Evolutionary conservation across 2,888 invertebrate genomes (phyloP), one percentile per base, ranked within the genome.

Genomic region (Leuctra nigra): DNA sequence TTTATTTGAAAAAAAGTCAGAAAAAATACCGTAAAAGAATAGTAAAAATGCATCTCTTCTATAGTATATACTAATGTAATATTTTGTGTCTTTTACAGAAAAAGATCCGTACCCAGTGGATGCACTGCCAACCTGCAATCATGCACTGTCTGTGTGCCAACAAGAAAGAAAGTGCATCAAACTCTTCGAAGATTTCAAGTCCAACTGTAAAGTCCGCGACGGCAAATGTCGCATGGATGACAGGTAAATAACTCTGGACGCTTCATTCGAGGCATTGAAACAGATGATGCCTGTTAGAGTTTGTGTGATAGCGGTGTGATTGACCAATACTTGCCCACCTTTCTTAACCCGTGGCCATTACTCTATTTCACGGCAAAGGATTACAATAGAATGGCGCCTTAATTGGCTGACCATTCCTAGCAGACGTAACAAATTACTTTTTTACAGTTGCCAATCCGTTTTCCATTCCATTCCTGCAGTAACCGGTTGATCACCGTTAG

Each of bases 41-140:
- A n/a, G n/a, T n/a, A n/a, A n/a, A n/a, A n/a, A n/a, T n/a, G n/a
- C n/a, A n/a, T n/a, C n/a, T n/a, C n/a, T n/a, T n/a, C n/a, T n/a
- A n/a, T n/a, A n/a, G n/a, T n/a, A n/a, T n/a, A n/a, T n/a, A n/a
- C n/a, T n/a, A n/a, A n/a, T n/a, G n/a, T n/a, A n/a, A n/a, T n/a
- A n/a, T n/a, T n/a, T n/a, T n/a, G n/a, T n/a, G n/a, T n/a, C n/a
- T 29, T 60, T 78, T 77, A 20, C 80, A 88, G 92, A 91, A 69
- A 90, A 88, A 77, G 91, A 92, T 77, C 89, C 88, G 59, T 90
- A 90, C 74, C 87, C 89, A 36, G 86, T 91, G 66, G 91, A 92
- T 73, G 88, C 91, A 58, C 78, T 93, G 70, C 91, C 91, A 60
- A 90, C 90, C 64, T 92, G 92, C 77, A 91, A 89, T 71, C 91